Evolutionary conservation across 2,888 invertebrate species (phyloP).

Genomic region (Dermolepida albohirtum): DNA sequence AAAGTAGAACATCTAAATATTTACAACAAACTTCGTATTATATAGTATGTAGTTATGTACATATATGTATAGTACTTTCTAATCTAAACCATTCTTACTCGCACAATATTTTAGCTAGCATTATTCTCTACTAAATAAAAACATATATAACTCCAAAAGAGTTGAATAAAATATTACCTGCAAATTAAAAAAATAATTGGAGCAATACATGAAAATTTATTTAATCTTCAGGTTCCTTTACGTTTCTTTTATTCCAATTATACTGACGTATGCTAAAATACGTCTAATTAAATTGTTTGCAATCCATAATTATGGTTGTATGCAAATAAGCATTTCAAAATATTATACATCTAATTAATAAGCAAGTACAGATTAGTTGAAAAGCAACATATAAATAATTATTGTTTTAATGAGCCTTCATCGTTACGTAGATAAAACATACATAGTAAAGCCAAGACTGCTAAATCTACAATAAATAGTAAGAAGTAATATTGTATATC

Average conservation of each 20-base stretch:
- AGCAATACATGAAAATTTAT: not conserved
- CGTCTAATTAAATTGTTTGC: constrained; percentile 3
- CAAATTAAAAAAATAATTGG: no score
- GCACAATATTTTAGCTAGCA: no score
- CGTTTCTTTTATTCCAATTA: not conserved
- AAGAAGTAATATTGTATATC: constrained; percentile 15
- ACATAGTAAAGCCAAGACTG: constrained; percentile 5
- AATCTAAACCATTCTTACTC: no score
- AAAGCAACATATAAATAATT: constrained; percentile 2
- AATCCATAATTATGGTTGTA: not conserved
- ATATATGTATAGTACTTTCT: no score
- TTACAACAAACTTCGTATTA: no score
- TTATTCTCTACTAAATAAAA: no score
- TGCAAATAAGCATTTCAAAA: constrained; percentile 3
- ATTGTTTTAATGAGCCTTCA: constrained; percentile 1
- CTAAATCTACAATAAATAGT: not conserved
- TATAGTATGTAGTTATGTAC: no score
- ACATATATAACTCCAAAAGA: no score
- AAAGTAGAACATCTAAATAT: no score
- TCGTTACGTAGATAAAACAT: constrained; percentile 7
- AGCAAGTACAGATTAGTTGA: not conserved
- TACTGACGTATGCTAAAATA: constrained; percentile 6
- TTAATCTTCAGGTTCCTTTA: no score
- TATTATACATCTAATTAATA: not conserved
- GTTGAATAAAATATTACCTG: no score